Evolutionary conservation across 2,113 vertebrate genomes (phyloP), one percentile per base, ranked within the genome.

Genomic region (Pachycephala philippinensis): DNA sequence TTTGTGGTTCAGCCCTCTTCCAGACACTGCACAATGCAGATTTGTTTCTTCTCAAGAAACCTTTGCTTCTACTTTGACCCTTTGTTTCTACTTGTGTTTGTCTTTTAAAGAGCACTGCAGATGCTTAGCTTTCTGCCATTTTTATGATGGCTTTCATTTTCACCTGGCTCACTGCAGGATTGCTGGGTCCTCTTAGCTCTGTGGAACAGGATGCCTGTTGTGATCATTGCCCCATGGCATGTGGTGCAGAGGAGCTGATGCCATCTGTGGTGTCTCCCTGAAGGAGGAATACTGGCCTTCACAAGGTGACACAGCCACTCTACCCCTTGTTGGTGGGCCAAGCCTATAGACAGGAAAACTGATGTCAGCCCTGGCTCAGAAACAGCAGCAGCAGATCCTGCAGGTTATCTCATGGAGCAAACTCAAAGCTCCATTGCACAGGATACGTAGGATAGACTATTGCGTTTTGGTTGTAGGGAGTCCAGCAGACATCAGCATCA

Each of bases 211-310:
- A 7, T 42, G n/a, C 22, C 28, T 20, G 16, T 19, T 78, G 33
- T 42, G 30, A 30, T 50, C 33, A 1, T 7, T 76, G 24, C 13
- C 33, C 64, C 16, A 2, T 0, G 0, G n/a, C 0, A 0, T 8
- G 31, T 4, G 2, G 30, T 69, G 44, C 4, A 3, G 64, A 60
- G 47, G 47, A 57, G 33, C 40, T 70, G 60, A 74, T 59, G 66
- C 28, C 54, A 21, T 44, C 54, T 50, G 5, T 72, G 76, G 15
- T 56, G 65, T 72, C n/a, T 70, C 64, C 59, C 59, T 7, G 28
- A 8, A 49, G 75, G 24, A 88, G 20, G 28, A 47, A 24, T 3
- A 3, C 16, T 79, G 65, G 20, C 42, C 27, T 79, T 63, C 44
- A 60, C 82, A 52, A 68, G 57, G 53, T 52, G 61, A 49, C 71